Evolutionary conservation across 2,113 vertebrate species (phyloP).

Genomic region (Tupaia chinensis): DNA sequence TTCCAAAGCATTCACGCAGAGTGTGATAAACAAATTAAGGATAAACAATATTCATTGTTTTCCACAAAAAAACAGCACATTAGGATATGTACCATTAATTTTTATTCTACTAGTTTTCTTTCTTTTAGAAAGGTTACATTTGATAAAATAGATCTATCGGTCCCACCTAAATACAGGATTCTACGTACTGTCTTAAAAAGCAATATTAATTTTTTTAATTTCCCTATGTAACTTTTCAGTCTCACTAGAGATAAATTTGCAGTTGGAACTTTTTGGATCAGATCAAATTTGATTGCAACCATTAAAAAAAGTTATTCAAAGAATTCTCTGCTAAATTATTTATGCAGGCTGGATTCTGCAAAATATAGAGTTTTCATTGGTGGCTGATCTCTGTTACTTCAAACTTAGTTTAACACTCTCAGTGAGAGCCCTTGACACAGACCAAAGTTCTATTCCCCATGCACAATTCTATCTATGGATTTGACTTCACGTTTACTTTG

Average conservation of each 20-base stretch:
- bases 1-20: too few relatives aligned
- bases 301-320: constrained; percentile 80
- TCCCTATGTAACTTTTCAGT: constrained; percentile 75
- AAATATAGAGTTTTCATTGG: constrained; percentile 78
- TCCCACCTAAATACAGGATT: neutral
- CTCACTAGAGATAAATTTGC: constrained; percentile 78
- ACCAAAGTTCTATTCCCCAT: constrained; percentile 65
- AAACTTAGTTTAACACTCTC: constrained; percentile 60
- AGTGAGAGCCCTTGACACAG: constrained; percentile 71
- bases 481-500: constrained; percentile 73
- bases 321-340: constrained; percentile 83
- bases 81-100: too few relatives aligned
- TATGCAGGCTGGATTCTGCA: constrained; percentile 75
- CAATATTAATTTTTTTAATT: constrained; percentile 45
- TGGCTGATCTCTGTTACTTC: constrained; percentile 72
- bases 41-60: too few relatives aligned
- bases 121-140: neutral
- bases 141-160: neutral
- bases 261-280: constrained; percentile 77
- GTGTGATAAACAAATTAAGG: too few relatives aligned
- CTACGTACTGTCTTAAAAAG: neutral
- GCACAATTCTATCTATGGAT: constrained; percentile 64
- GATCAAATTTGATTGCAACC: constrained; percentile 80
- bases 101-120: too few relatives aligned
- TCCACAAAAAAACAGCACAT: too few relatives aligned